Evolutionary conservation across 2,113 vertebrate genomes (phyloP).

Genomic region (Prunella fulvescens): DNA sequence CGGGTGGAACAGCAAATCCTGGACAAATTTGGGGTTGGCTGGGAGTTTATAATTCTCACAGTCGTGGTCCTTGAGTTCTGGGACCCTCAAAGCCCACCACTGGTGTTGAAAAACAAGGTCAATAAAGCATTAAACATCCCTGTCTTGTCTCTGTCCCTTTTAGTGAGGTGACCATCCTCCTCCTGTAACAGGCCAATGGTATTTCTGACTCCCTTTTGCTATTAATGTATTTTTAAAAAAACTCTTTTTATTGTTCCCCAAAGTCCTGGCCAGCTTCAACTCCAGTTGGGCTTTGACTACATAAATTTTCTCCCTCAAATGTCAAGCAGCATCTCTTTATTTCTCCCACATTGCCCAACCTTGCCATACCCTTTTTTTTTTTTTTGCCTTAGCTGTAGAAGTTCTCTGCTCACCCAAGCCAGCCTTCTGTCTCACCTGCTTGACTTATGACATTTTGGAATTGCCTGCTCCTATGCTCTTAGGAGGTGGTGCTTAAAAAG

Average conservation of each 20-base stretch:
- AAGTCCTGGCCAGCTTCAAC: not conserved
- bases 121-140: not conserved
- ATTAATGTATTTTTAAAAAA: rapidly evolving
- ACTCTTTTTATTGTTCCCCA: not conserved
- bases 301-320: not conserved
- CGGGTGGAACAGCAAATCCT: not conserved
- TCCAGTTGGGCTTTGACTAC: not conserved
- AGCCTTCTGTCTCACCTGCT: not conserved
- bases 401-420: not conserved
- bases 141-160: not conserved
- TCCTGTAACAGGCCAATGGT: not conserved
- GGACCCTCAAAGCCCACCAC: not conserved
- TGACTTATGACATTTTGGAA: not conserved
- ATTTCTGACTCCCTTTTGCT: not conserved
- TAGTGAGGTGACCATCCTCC: not conserved
- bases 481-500: not conserved
- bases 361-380: not conserved
- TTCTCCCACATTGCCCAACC: not conserved
- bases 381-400: not conserved
- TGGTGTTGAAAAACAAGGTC: not conserved
- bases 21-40: not conserved
- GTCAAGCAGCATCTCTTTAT: not conserved
- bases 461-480: not conserved
- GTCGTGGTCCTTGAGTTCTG: not conserved
- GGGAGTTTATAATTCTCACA: not conserved